phyloP scores from a whole-genome alignment of 2,113 vertebrate genomes.

The Halichoerus grypus region DNA sequence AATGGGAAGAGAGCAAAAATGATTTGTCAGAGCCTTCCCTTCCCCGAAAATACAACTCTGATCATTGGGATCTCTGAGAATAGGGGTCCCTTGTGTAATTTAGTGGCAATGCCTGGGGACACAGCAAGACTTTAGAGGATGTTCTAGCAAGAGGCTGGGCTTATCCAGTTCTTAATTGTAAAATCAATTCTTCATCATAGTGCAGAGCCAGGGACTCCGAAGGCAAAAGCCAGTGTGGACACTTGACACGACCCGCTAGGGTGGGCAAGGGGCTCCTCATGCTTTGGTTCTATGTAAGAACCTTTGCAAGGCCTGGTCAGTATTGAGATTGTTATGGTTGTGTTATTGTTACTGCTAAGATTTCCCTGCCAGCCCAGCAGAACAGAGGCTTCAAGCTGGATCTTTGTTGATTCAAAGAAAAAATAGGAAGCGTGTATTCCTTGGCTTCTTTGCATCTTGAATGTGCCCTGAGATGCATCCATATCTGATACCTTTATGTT shows the following conservation, averaged over 20 bases:
- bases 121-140: neutral
- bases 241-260: rapidly evolving
- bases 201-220: neutral
- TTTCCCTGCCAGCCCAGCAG: neutral
- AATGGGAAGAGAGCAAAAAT: neutral
- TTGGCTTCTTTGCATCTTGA: neutral
- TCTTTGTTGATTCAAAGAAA: neutral
- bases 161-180: neutral
- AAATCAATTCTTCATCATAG: neutral
- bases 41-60: neutral
- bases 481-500: neutral
- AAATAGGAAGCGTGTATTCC: neutral
- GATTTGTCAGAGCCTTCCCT: neutral
- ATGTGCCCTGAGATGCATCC: neutral
- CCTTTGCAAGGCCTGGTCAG: neutral
- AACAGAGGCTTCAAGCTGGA: neutral
- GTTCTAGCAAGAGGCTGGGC: neutral
- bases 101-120: neutral
- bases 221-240: too few relatives aligned
- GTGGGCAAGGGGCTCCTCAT: rapidly evolving
- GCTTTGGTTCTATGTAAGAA: too few relatives aligned
- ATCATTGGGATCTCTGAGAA: neutral
- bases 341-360: neutral
- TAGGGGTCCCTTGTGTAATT: neutral
- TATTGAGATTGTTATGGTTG: neutral